Percentiles rank a stretch among this genome's conserved stretches.
phyloP scores from a whole-genome alignment of 2,888 invertebrate genomes.

The Synanthedon tipuliformis region DNA sequence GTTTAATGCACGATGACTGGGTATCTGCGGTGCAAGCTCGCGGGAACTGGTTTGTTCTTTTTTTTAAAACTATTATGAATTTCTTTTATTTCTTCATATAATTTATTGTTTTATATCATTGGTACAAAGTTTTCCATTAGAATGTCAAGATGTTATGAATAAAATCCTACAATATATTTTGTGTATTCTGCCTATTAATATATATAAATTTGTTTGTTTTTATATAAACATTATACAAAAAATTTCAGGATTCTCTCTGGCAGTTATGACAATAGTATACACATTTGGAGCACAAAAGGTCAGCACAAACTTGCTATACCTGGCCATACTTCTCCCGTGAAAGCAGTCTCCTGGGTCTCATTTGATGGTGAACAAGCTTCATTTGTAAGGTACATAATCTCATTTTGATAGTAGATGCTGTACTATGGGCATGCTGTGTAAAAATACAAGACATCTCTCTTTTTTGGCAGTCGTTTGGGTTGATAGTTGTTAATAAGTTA shows the following conservation, averaged over 20 bases:
- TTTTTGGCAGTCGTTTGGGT: too few species aligned
- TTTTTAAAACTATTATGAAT: not conserved
- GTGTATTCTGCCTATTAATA: not conserved
- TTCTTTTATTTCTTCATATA: not conserved
- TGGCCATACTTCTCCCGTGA: constrained; percentile 88
- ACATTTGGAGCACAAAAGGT: constrained; percentile 90
- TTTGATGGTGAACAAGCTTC: constrained; percentile 73
- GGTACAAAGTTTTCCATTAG: not conserved
- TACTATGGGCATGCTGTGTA: too few species aligned
- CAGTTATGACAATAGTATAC: constrained; percentile 92
- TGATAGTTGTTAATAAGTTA: not conserved
- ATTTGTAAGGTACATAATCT: constrained; percentile 73
- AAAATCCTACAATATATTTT: not conserved
- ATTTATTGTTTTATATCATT: not conserved
- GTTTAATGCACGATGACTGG: constrained; percentile 97
- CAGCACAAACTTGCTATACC: constrained; percentile 86
- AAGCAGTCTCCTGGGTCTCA: constrained; percentile 89
- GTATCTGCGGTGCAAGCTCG: constrained; percentile 86
- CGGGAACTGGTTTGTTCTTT: constrained; percentile 71
- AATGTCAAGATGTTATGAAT: not conserved
- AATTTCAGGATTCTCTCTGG: constrained; percentile 87
- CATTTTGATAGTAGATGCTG: too few species aligned
- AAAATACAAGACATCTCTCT: too few species aligned
- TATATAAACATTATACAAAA: not conserved
- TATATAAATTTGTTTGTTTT: constrained; percentile 6